These are phyloP conservation scores for Netelia melanura DNA, from an alignment of 2,888 invertebrate species.

Conservation along the genomic window DNA sequence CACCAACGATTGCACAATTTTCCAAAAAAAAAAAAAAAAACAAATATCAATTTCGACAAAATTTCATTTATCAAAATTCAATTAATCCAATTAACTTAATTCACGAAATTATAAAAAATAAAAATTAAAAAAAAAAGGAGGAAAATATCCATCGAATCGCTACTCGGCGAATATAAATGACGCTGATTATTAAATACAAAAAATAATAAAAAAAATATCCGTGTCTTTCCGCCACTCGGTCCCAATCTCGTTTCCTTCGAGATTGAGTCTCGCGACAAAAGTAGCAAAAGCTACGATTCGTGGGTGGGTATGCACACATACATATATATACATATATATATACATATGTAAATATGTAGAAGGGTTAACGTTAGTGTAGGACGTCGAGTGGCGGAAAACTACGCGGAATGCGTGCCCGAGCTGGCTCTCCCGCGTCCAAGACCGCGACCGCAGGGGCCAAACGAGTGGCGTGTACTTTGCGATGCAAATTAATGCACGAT, in stretches of 20 bases:
- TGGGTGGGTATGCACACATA: constrained; percentile 42
- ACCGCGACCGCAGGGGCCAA: constrained; percentile 72
- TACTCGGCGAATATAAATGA: too few species aligned
- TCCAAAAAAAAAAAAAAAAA: too few species aligned
- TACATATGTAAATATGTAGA: constrained; percentile 6
- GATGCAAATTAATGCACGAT: constrained; percentile 85
- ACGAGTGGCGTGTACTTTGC: constrained; percentile 83
- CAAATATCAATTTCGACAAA: too few species aligned
- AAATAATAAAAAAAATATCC: neutral
- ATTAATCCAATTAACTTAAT: too few species aligned
- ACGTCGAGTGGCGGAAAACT: constrained; percentile 76
- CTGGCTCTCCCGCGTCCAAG: constrained; percentile 34
- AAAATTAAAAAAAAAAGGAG: too few species aligned
- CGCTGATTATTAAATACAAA: too few species aligned
- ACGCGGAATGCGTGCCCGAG: constrained; percentile 81
- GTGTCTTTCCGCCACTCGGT: neutral
- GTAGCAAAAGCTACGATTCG: constrained; percentile 1
- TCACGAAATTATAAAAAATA: too few species aligned
- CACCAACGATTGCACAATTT: too few species aligned
- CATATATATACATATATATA: constrained; percentile 4
- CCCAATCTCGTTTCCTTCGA: neutral
- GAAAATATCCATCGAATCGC: too few species aligned
- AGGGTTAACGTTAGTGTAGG: constrained; percentile 29
- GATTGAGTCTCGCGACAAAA: constrained; percentile 35
- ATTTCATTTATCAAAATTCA: too few species aligned